phyloP scores from a whole-genome alignment of 2,113 vertebrate genomes.

The Mus pahari region DNA sequence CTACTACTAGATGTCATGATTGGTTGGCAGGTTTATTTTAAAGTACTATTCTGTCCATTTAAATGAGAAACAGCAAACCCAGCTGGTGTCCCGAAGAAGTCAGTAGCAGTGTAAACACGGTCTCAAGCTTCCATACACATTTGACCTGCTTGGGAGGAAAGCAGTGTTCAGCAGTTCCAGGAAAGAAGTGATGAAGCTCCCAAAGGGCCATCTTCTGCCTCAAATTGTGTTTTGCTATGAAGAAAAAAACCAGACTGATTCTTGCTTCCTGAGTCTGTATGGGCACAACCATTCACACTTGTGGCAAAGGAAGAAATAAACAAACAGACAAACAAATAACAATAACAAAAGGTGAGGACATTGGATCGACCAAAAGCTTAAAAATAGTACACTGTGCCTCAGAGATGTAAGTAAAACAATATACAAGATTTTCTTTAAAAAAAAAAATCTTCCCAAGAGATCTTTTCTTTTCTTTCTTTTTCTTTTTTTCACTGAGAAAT shows the following conservation, averaged over 20 bases:
- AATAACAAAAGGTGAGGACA: too few relatives aligned
- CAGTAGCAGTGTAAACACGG: neutral
- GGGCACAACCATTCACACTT: fast-evolving
- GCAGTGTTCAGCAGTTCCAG: neutral
- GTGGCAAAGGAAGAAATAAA: neutral
- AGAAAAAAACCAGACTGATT: neutral
- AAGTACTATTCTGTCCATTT: fast-evolving
- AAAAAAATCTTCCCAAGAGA: neutral
- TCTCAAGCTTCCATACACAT: fast-evolving
- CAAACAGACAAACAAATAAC: neutral
- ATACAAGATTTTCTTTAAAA: neutral
- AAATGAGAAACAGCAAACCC: neutral
- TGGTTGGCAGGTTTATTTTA: neutral
- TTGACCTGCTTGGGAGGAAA: too few relatives aligned
- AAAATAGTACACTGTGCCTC: neutral
- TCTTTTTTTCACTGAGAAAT: too few relatives aligned
- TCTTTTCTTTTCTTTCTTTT: too few relatives aligned
- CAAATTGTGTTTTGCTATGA: neutral
- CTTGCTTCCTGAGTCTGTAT: fast-evolving
- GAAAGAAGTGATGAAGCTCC: neutral
- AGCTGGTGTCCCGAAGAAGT: neutral
- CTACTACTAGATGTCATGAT: fast-evolving
- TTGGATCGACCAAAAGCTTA: fast-evolving
- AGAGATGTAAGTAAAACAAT: too few relatives aligned
- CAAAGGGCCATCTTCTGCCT: neutral